Evolutionary conservation across 2,888 invertebrate species (phyloP).

Genomic region (Parapristionchus giblindavisi): DNA sequence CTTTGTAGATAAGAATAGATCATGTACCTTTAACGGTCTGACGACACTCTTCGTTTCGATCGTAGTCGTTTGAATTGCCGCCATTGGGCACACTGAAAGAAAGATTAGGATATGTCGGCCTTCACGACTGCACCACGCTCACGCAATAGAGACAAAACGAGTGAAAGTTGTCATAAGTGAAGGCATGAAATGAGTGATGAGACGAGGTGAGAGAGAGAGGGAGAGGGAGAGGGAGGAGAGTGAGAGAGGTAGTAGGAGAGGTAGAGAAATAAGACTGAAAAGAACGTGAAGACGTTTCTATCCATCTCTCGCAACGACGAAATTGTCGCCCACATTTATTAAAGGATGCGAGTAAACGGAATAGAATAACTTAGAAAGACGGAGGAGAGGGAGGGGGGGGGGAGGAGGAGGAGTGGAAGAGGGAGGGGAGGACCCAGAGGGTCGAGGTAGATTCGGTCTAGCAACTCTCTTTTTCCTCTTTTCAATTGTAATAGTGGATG

Average conservation of each 20-base stretch:
- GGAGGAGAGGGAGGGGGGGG: background rate
- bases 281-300: too few species aligned
- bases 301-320: background rate
- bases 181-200: constrained; percentile 40
- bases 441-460: too few species aligned
- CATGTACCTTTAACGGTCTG: constrained; percentile 72
- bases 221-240: background rate
- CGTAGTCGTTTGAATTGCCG: constrained; percentile 70
- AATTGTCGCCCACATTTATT: background rate
- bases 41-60: constrained; percentile 72
- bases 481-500: too few species aligned
- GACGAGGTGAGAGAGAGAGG: constrained; percentile 32
- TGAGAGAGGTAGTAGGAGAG: background rate
- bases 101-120: constrained; percentile 28
- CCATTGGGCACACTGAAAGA: constrained; percentile 45
- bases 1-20: too few species aligned
- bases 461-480: too few species aligned
- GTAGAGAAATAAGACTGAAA: background rate
- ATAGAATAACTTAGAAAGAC: background rate
- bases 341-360: background rate
- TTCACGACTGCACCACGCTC: constrained; percentile 9
- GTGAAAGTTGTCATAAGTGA: constrained; percentile 33
- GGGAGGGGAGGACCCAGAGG: too few species aligned
- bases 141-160: constrained; percentile 2
- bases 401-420: background rate